Base-by-base conservation (phyloP, 2,797 vertebrate genomes). In the Syndactyla subalaris region DNA sequence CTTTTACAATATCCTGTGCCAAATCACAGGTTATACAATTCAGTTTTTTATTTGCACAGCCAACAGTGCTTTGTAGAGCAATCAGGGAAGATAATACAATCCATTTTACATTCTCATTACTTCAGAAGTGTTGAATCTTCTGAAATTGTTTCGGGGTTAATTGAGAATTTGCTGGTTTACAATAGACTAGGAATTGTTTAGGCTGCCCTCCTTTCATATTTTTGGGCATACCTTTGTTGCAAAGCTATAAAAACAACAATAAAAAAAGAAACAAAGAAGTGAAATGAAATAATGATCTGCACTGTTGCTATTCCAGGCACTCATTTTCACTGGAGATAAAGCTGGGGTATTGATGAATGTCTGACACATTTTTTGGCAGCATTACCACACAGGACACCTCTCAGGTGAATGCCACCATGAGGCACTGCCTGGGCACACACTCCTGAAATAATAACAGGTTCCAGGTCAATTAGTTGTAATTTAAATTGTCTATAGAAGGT, bases 21-120 rank as follows among this genome's bases (percentile, higher is more conserved):
- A 95, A 93, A 96, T 74, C 79, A 88, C 67, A 73, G 92, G 85
- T 83, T 92, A 38, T 70, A 89, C 93, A 68, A 96, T 92, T 81
- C 73, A 7, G 30, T n/a, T 92, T 94, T 92, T 95, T 95, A 96
- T 97, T 95, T 96, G 70, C 85, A 67, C 87, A 95, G 85, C 85
- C 89, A 93, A 89, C 65, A 86, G 86, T 57, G 89, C 90, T 94
- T 87, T 95, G 86, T 62, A 80, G 85, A 91, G 61, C 89, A 92
- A 93, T 95, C 96, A 92, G 86, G 59, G 76, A 83, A 95, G 94
- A 92, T 95, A 97, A 92, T 82, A 86, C 5, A 46, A 93, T 82
- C 92, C 86, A 89, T 94, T 96, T 96, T 94, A 92, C 91, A 85
- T 91, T 86, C 92, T 95, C 93, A 91, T 95, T 95, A 91, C 96